Base-by-base conservation (phyloP, 2,113 vertebrate genomes). In the Camelus bactrianus region DNA sequence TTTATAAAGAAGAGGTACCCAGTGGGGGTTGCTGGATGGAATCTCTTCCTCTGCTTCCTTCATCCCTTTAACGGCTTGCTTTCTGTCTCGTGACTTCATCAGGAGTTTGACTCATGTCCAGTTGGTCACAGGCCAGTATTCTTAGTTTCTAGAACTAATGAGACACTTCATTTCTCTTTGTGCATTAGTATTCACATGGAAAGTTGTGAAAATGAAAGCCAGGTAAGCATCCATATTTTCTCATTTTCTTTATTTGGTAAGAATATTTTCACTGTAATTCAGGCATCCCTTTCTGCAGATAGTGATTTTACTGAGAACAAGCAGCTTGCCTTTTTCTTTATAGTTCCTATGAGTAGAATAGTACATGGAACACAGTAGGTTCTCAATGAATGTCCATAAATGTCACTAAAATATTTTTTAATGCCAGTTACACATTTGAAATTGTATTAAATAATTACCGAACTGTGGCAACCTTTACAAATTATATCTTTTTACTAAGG, bases 361-460 rank as follows among this genome's bases (percentile, higher is more conserved):
- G 38, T 69, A 73, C 17, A 91, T 85, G 28, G 48, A 91, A 72
- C 30, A 76, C 3, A 72, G 11, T 75, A 72, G n/a, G 17, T 77
- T 65, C n/a, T 97, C 26, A 70, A 5, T 72, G 93, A 54, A 38
- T 93, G 60, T 72, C 30, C 14, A 58, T 62, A 52, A 64, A 26
- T 76, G 13, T 73, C 38, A 64, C 10, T 79, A 90, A 90, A 84
- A 79, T 86, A 67, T 91, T 73, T 89, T 88, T 90, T 77, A 8
- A 81, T 88, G 30, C 70, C 20, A 91, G 72, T 14, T 88, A 62
- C 3, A 11, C 73, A 77, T 91, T 93, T 94, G 56, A 35, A 76
- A 95, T 81, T 1, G 76, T 92, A 62, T 48, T 85, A 67, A 65
- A 76, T 85, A 88, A 65, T 90, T 97, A 46, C 65, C 58, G 91